These are phyloP conservation scores for Calliopum simillimum DNA, from an alignment of 2,888 invertebrate species.

Conservation along the genomic window DNA sequence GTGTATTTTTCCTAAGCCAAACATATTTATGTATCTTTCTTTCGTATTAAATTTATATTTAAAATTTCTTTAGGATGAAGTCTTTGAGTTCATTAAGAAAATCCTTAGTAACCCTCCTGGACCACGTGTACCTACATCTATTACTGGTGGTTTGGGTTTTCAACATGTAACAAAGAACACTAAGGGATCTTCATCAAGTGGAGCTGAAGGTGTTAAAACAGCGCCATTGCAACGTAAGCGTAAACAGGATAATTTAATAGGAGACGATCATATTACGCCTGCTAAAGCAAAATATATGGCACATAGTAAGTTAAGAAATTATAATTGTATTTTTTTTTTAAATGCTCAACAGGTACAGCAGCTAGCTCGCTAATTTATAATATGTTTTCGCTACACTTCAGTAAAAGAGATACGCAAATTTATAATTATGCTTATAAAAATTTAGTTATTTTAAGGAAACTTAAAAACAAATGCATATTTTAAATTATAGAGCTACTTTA, in stretches of 20 bases:
- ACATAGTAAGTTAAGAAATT: conserved; percentile 49
- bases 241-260: conserved; percentile 66
- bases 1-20: conserved; percentile 42
- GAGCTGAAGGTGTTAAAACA: conserved; percentile 44
- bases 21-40: background rate
- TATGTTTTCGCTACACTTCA: too few species aligned
- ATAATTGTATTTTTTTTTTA: background rate
- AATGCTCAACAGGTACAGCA: background rate
- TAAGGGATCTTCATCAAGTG: conserved; percentile 9
- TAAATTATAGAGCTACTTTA: too few species aligned
- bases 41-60: background rate
- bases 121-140: conserved; percentile 60
- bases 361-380: background rate
- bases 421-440: too few species aligned
- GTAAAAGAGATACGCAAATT: too few species aligned
- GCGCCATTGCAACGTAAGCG: conserved; percentile 66
- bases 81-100: conserved; percentile 74
- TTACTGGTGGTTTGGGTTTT: conserved; percentile 36
- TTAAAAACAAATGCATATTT: too few species aligned
- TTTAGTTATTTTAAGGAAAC: too few species aligned
- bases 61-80: conserved; percentile 70
- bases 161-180: conserved; percentile 29
- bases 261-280: conserved; percentile 64
- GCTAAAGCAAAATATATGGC: conserved; percentile 56
- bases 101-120: conserved; percentile 72